A percentile compares a stretch with the other conserved stretches of the same genome.
Conservation (phyloP, 2,888 invertebrate genomes). For the Sarcophaga variegata region DNA sequence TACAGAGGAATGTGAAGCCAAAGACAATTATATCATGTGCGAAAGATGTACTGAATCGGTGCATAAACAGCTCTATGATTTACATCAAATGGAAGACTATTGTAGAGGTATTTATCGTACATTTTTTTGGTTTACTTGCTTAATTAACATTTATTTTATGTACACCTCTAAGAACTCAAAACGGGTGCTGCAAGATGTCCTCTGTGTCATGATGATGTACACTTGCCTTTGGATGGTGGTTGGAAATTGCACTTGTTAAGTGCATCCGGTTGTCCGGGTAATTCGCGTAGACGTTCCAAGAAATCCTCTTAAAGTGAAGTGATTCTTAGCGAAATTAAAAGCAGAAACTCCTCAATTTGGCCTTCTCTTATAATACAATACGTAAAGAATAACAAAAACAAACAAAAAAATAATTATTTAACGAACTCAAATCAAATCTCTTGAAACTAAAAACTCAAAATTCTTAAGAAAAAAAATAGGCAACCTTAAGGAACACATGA, state of each 20-base stretch:
- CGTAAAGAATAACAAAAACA: neutral
- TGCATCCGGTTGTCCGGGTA: slow-evolving; percentile 81
- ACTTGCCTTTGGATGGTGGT: slow-evolving; percentile 87
- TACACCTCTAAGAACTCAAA: slow-evolving; percentile 72
- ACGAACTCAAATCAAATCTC: slow-evolving; percentile 30
- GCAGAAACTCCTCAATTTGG: slow-evolving; percentile 43
- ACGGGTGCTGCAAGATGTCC: slow-evolving; percentile 91
- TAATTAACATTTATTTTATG: neutral
- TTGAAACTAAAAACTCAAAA: slow-evolving; percentile 2
- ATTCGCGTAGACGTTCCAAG: slow-evolving; percentile 80
- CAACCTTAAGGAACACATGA: too few relatives aligned
- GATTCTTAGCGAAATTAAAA: slow-evolving; percentile 39
- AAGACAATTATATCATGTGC: slow-evolving; percentile 87
- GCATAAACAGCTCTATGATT: slow-evolving; percentile 84
- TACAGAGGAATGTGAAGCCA: slow-evolving; percentile 88
- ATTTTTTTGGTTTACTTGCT: neutral
- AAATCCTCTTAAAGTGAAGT: slow-evolving; percentile 70
- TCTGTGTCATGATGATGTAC: slow-evolving; percentile 90
- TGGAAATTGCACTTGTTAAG: slow-evolving; percentile 89
- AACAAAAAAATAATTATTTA: slow-evolving; percentile 33
- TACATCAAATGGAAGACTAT: slow-evolving; percentile 85
- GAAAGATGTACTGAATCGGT: slow-evolving; percentile 89
- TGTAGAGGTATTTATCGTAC: slow-evolving; percentile 84
- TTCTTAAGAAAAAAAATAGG: too few relatives aligned
- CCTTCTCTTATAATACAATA: slow-evolving; percentile 37